phyloP scores from a whole-genome alignment of 2,888 invertebrate genomes.

The Mythimna albipuncta region DNA sequence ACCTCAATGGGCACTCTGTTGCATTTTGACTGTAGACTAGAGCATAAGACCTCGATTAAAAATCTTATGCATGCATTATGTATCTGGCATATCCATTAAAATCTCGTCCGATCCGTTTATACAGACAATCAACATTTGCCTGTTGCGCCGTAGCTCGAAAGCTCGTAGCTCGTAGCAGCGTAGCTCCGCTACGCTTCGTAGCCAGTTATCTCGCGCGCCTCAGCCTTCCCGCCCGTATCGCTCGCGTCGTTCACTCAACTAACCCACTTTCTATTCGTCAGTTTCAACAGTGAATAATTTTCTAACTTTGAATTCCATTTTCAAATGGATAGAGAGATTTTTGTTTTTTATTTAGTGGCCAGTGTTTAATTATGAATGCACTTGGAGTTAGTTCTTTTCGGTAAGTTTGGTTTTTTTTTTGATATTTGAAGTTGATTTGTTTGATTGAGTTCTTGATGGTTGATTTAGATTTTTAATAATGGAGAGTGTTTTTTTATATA shows the following conservation, averaged over 20 bases:
- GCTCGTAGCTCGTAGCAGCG: constrained; percentile 74
- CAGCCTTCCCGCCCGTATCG: constrained; percentile 81
- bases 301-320: constrained; percentile 61
- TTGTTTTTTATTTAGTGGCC: constrained; percentile 62
- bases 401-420: constrained; percentile 66
- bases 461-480: constrained; percentile 7
- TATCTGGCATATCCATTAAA: constrained; percentile 44
- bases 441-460: constrained; percentile 15
- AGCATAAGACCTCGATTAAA: background rate
- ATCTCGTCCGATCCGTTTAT: constrained; percentile 41
- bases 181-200: constrained; percentile 77
- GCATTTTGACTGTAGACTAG: too few relatives aligned
- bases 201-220: constrained; percentile 84
- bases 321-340: constrained; percentile 68
- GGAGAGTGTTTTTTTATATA: constrained; percentile 20
- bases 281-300: constrained; percentile 65
- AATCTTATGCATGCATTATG: constrained; percentile 7
- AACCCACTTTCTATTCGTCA: constrained; percentile 75
- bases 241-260: constrained; percentile 69
- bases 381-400: constrained; percentile 65
- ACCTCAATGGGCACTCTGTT: too few relatives aligned
- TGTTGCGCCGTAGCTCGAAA: constrained; percentile 82
- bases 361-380: constrained; percentile 71
- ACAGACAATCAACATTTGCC: constrained; percentile 70
- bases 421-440: constrained; percentile 37